Evolutionary conservation across 2,888 invertebrate species (phyloP).

Genomic region (Pyrgus malvae): DNA sequence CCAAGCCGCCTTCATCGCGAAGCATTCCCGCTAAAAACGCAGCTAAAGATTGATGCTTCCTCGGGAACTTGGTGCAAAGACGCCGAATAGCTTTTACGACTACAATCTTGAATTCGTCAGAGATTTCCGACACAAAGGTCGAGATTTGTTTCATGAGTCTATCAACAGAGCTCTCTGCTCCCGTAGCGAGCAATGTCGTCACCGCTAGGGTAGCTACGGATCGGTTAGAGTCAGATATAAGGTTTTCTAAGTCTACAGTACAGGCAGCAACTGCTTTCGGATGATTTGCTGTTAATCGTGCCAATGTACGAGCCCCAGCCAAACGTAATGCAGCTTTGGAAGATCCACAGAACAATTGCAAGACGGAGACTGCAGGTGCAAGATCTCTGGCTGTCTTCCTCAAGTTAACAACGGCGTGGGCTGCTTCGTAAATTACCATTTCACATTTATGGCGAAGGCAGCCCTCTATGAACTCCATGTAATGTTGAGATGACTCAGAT

Average conservation of each 20-base stretch:
- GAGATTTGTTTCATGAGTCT: slow-evolving; percentile 99
- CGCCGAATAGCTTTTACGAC: slow-evolving; percentile 96
- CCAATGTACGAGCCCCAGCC: slow-evolving; percentile 98
- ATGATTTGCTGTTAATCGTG: slow-evolving; percentile 97
- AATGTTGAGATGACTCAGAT: slow-evolving; percentile 85
- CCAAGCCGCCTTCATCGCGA: slow-evolving; percentile 97
- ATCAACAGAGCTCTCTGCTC: slow-evolving; percentile 98
- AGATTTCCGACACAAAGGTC: slow-evolving; percentile 98
- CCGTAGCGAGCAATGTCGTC: slow-evolving; percentile 98
- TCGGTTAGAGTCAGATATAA: slow-evolving; percentile 98
- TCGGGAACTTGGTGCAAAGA: slow-evolving; percentile 96
- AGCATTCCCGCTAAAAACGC: slow-evolving; percentile 98
- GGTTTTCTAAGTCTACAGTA: slow-evolving; percentile 97
- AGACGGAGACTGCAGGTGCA: slow-evolving; percentile 96
- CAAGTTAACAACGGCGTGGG: slow-evolving; percentile 97
- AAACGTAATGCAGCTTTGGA: slow-evolving; percentile 97
- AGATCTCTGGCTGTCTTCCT: slow-evolving; percentile 92
- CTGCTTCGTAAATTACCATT: slow-evolving; percentile 99
- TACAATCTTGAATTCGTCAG: slow-evolving; percentile 99
- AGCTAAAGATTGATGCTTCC: slow-evolving; percentile 97
- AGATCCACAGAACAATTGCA: slow-evolving; percentile 98
- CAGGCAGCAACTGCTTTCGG: slow-evolving; percentile 98
- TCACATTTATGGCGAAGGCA: slow-evolving; percentile 98
- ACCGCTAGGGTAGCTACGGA: slow-evolving; percentile 99
- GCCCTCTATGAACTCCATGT: slow-evolving; percentile 95